Evolutionary conservation across 2,797 vertebrate genomes (phyloP).

Genomic region (Natrix natrix): DNA sequence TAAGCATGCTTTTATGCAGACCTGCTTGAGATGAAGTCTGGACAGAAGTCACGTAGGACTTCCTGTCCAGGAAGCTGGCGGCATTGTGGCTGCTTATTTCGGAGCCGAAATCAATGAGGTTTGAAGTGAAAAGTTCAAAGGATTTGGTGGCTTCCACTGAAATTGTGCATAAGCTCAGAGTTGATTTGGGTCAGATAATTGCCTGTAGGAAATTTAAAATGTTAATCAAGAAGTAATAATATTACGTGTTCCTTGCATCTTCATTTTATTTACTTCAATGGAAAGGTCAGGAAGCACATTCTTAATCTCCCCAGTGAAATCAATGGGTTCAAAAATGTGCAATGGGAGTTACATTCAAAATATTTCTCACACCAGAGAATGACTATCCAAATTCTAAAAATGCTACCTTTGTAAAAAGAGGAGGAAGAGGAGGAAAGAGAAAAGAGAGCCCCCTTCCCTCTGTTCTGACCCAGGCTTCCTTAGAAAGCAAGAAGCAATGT

Average conservation of each 20-base stretch:
- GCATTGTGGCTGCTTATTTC: not conserved
- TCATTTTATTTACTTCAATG: not conserved
- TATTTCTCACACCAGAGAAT: not conserved
- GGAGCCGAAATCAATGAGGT: not conserved
- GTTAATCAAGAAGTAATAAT: not conserved
- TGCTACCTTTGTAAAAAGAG: not conserved
- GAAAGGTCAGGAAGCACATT: not conserved
- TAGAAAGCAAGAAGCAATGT: too few relatives aligned
- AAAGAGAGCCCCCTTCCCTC: not conserved
- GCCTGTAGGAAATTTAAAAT: not conserved
- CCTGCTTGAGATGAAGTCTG: not conserved
- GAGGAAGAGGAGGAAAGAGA: not conserved
- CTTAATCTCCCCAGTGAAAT: not conserved
- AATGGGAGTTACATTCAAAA: not conserved
- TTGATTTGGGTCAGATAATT: not conserved
- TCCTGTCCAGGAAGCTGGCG: not conserved
- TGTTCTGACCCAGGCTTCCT: too few relatives aligned
- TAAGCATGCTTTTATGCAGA: not conserved
- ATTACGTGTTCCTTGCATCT: not conserved
- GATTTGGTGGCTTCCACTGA: not conserved
- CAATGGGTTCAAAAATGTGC: not conserved
- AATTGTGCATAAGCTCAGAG: not conserved
- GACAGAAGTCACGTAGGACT: not conserved
- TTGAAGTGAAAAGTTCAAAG: slow-evolving; percentile 3
- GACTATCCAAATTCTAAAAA: not conserved